Conservation (phyloP, 1,140 invertebrate species). For the Aphelinus certus region DNA sequence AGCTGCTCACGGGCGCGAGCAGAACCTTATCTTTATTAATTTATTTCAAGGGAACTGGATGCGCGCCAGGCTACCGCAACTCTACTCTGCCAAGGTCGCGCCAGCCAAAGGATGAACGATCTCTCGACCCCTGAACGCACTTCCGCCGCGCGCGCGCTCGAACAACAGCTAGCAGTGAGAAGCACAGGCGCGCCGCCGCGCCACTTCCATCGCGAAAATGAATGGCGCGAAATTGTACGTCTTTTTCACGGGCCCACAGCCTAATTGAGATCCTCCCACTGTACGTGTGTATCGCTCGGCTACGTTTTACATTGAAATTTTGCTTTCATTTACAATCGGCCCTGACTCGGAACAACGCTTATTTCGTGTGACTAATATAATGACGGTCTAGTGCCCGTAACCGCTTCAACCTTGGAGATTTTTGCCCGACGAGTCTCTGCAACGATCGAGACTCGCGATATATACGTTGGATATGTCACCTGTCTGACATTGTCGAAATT, state of each 20-base stretch:
- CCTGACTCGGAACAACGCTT: not conserved
- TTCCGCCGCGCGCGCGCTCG: conserved; percentile 25
- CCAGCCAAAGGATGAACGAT: conserved; percentile 23
- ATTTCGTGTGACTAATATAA: conserved; percentile 9
- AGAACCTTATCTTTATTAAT: conserved; percentile 46
- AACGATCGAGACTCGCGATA: too few species aligned
- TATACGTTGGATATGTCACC: too few species aligned
- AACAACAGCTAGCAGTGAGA: not conserved
- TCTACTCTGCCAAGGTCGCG: conserved; percentile 34
- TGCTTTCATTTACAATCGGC: conserved; percentile 25
- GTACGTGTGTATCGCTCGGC: not conserved
- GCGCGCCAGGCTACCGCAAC: conserved; percentile 33
- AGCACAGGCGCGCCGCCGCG: not conserved
- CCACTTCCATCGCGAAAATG: conserved; percentile 32
- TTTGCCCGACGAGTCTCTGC: too few species aligned
- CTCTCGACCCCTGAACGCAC: conserved; percentile 35
- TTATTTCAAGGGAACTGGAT: conserved; percentile 43
- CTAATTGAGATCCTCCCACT: conserved; percentile 35
- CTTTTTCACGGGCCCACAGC: conserved; percentile 34
- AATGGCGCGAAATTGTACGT: conserved; percentile 36
- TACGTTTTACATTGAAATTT: conserved; percentile 17
- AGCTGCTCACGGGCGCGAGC: not conserved
- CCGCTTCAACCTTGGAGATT: too few species aligned
- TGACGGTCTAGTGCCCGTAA: not conserved
- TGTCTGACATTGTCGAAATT: too few species aligned